Conservation (phyloP, 2,888 invertebrate species). For the Ectobius pallidus region DNA sequence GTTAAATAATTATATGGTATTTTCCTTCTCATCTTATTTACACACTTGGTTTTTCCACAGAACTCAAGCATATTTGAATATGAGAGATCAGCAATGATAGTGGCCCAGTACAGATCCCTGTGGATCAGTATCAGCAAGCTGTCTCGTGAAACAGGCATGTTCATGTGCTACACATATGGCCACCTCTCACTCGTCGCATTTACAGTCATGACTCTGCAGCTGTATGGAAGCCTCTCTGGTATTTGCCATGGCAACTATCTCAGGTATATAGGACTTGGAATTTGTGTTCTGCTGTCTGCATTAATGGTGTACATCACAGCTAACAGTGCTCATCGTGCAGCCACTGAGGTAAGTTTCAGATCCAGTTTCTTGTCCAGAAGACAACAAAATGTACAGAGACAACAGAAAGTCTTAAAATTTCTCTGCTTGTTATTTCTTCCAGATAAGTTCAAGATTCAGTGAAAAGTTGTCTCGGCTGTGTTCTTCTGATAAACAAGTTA, state of each 20-base stretch:
- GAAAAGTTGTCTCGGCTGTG: background rate
- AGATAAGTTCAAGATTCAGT: slow-evolving; percentile 2
- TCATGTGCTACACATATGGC: slow-evolving; percentile 23
- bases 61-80: background rate
- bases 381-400: no score
- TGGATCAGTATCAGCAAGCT: background rate
- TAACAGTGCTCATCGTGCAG: background rate
- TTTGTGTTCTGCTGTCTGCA: background rate
- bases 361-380: no score
- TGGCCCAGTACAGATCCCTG: background rate
- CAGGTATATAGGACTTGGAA: background rate
- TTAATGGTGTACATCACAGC: background rate
- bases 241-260: background rate
- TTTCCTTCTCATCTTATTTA: no score
- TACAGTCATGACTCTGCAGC: background rate
- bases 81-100: background rate
- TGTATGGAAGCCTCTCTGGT: slow-evolving; percentile 8
- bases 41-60: background rate
- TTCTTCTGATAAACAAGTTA: background rate
- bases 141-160: slow-evolving; percentile 3
- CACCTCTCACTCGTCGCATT: background rate
- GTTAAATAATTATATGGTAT: no score
- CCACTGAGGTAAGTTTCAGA: background rate
- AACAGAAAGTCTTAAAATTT: no score
- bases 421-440: no score